A percentile compares a stretch with the other conserved stretches of the same genome.
These are phyloP conservation scores for Lissocephala sabroskyi DNA, from an alignment of 2,888 invertebrate genomes.

Conservation along the genomic window DNA sequence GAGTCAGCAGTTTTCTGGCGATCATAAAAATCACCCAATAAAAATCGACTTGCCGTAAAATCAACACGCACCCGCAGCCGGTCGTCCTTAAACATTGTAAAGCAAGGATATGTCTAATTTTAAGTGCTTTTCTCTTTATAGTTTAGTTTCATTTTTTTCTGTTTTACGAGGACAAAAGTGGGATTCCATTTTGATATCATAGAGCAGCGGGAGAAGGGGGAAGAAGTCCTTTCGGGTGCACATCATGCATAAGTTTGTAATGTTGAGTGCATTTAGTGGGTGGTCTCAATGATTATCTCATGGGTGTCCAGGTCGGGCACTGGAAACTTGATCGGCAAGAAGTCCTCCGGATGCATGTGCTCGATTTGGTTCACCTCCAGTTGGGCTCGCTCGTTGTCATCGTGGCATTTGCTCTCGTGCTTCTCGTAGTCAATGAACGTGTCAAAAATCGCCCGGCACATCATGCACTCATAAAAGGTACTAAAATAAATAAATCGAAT, in stretches of 20 bases:
- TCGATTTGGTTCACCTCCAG: conserved; percentile 52
- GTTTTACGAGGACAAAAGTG: no score
- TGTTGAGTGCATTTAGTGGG: conserved; percentile 58
- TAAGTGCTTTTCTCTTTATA: neutral
- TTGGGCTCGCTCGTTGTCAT: conserved; percentile 51
- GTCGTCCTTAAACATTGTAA: no score
- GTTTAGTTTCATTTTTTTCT: neutral
- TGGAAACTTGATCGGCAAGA: conserved; percentile 65
- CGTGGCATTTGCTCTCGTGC: conserved; percentile 67
- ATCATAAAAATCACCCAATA: no score
- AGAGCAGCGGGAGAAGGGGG: no score
- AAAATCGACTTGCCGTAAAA: no score
- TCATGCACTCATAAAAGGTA: conserved; percentile 68
- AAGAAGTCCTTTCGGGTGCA: no score
- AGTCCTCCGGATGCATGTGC: conserved; percentile 60
- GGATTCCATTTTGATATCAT: no score
- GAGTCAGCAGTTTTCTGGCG: no score
- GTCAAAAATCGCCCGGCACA: conserved; percentile 68
- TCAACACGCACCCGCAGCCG: no score
- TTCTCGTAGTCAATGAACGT: conserved; percentile 69
- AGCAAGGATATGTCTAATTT: no score
- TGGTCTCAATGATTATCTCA: conserved; percentile 69
- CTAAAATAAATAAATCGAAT: no score
- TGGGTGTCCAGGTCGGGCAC: conserved; percentile 68
- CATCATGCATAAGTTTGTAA: no score